These are phyloP conservation scores for Pungitius pungitius DNA, from an alignment of 2,113 vertebrate genomes.

Conservation along the genomic window DNA sequence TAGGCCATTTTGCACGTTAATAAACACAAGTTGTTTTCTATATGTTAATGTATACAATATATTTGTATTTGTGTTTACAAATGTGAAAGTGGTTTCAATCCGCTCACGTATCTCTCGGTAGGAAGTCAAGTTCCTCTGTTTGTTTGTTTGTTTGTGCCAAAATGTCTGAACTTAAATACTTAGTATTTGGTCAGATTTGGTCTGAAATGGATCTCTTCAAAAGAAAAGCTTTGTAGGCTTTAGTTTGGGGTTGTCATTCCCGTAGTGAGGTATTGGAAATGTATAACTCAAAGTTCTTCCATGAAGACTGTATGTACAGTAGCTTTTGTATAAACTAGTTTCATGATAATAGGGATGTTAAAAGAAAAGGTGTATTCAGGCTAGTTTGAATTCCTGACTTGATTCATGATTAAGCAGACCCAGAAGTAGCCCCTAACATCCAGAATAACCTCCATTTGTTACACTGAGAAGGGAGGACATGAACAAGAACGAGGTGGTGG, in stretches of 20 bases:
- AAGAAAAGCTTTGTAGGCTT: background rate
- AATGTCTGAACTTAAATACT: too few relatives aligned
- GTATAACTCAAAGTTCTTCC: background rate
- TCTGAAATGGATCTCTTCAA: background rate
- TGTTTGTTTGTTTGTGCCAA: background rate
- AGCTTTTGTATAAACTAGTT: conserved; percentile 1
- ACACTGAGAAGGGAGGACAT: conserved; percentile 1
- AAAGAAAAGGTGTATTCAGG: background rate
- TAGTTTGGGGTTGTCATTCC: background rate
- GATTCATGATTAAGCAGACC: background rate
- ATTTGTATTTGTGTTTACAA: background rate
- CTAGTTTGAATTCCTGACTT: conserved; percentile 6
- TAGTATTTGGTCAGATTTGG: background rate
- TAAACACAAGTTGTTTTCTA: background rate
- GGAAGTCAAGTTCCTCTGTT: background rate
- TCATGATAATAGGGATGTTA: background rate
- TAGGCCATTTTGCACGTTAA: background rate
- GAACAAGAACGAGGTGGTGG: conserved; percentile 24
- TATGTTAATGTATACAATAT: too few relatives aligned
- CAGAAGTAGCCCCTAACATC: conserved; percentile 16
- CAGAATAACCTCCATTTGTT: conserved; percentile 5
- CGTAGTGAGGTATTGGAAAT: background rate
- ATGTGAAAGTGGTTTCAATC: background rate
- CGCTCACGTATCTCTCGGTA: background rate
- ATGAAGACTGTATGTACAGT: background rate